Evolutionary conservation across 2,797 vertebrate species (phyloP), one percentile per base, ranked within the genome.

Genomic region (Perodicticus potto): DNA sequence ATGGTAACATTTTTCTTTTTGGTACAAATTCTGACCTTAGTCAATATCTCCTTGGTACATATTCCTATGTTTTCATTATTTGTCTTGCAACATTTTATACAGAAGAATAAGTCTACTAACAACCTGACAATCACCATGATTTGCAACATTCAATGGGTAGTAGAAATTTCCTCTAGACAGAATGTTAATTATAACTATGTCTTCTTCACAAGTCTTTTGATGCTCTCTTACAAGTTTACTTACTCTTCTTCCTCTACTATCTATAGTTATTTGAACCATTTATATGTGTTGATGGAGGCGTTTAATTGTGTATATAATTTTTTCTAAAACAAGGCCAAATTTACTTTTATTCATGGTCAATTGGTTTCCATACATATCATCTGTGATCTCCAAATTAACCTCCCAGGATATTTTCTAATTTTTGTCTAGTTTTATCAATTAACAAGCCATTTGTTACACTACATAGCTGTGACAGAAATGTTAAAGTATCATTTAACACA

Each of bases 391-490:
- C 72, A 95, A 85, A 91, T 95, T 81, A 95, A 73, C 19, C 9
- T 96, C 40, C 45, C 49, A 32, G 94, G 95, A 82, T 96, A 90
- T 70, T 82, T 95, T 85, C 90, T 94, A 93, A 95, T 81, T 6
- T 2, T 81, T 94, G 10, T 57, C 49, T 93, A 85, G 81, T 74
- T 94, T 23, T 81, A 43, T 82, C 49, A 92, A 70, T 91, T 95
- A 94, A 85, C 17, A 77, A 94, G 55, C n/a, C 45, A 92, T 93
- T 86, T 95, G 77, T 92, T 92, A 85, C 2, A 86, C 69, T 85
- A 16, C 17, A 55, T 65, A 70, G 22, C 23, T 94, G 29, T 86
- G 89, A 74, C 45, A 95, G 40, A 87, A 95, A 86, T 34, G 93
- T 70, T 95, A 96, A 94, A 95, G 40, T 85, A 90, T 91, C 73